Evolutionary conservation across 2,797 vertebrate species (phyloP).

Genomic region (Enteromius paludinosus): DNA sequence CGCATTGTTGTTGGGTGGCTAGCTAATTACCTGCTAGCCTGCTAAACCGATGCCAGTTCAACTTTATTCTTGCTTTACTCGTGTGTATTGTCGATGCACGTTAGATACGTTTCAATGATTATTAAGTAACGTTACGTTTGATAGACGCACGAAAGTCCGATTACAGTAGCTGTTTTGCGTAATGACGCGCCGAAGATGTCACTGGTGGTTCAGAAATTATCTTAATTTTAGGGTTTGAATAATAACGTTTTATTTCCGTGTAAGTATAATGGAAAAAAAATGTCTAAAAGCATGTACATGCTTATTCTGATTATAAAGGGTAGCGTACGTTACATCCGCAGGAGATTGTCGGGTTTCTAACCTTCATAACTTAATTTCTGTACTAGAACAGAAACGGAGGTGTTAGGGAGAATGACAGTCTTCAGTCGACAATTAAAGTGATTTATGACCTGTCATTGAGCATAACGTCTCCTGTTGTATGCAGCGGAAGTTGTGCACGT

Average conservation of each 20-base stretch:
- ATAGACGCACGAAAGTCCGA: not conserved
- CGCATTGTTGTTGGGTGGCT: conserved; percentile 70
- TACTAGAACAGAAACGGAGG: not conserved
- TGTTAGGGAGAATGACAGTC: not conserved
- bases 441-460: not conserved
- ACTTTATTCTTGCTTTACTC: conserved; percentile 6
- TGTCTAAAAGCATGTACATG: not conserved
- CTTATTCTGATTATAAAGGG: not conserved
- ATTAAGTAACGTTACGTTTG: not conserved
- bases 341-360: not conserved
- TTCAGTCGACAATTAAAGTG: not conserved
- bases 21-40: conserved; percentile 33
- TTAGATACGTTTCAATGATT: not conserved
- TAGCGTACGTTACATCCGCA: not conserved
- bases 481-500: not conserved
- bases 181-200: not conserved
- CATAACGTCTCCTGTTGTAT: not conserved
- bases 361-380: no score
- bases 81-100: not conserved
- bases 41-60: conserved; percentile 10
- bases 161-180: not conserved
- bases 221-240: not conserved
- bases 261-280: not conserved
- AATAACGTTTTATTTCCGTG: not conserved
- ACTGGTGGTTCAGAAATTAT: not conserved